phyloP scores from a whole-genome alignment of 1,140 invertebrate species.

The Bursaphelenchus mucronatus region DNA sequence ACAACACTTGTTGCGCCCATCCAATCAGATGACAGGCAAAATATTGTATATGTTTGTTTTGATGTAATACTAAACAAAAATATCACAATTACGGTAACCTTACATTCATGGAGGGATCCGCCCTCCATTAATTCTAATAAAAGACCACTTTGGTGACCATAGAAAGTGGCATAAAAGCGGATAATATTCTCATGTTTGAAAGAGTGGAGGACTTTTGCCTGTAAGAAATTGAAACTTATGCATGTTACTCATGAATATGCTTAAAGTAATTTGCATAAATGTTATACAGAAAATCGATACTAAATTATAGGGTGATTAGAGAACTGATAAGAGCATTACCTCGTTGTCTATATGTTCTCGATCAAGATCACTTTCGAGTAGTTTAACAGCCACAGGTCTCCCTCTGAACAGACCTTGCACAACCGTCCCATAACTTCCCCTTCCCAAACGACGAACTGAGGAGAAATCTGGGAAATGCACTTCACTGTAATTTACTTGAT shows the following conservation, averaged over 20 bases:
- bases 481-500: constrained; percentile 18
- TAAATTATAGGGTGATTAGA: too few relatives aligned
- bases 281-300: too few relatives aligned
- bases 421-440: constrained; percentile 45
- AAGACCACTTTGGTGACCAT: constrained; percentile 36
- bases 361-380: constrained; percentile 7
- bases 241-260: neutral
- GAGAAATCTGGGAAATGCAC: constrained; percentile 39
- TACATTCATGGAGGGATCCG: constrained; percentile 42
- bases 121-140: constrained; percentile 47
- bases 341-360: constrained; percentile 3
- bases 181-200: constrained; percentile 46
- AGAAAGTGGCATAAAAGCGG: constrained; percentile 39
- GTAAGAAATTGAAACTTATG: constrained; percentile 13
- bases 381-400: constrained; percentile 23
- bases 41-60: constrained; percentile 33
- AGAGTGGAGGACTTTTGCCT: constrained; percentile 26
- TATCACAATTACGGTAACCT: neutral
- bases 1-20: constrained; percentile 39
- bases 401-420: constrained; percentile 27
- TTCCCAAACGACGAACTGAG: constrained; percentile 20
- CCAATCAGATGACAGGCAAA: constrained; percentile 35
- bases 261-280: too few relatives aligned
- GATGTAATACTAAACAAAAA: constrained; percentile 35
- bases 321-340: neutral